A percentile compares a stretch with the other conserved stretches of the same genome.
These are phyloP conservation scores for Columba janthina DNA, from an alignment of 2,113 vertebrate species.

Conservation along the genomic window DNA sequence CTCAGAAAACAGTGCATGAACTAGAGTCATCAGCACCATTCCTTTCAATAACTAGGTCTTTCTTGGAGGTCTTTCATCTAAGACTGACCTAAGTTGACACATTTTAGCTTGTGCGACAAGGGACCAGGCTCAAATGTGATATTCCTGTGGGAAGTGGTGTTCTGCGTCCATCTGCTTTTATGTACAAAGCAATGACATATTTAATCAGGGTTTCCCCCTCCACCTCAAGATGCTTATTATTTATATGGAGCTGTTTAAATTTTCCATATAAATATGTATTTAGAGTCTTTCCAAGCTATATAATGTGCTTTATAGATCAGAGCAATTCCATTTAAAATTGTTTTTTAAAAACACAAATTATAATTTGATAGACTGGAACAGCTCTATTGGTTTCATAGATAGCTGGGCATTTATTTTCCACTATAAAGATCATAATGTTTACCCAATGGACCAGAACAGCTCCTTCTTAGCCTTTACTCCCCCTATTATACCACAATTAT, in stretches of 20 bases:
- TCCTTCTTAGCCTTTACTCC: conserved; percentile 65
- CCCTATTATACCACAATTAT: conserved; percentile 55
- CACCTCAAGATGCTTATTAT: not conserved
- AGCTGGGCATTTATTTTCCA: conserved; percentile 59
- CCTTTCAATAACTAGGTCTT: not conserved
- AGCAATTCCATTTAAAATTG: conserved; percentile 19
- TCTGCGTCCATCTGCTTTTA: not conserved
- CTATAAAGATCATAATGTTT: conserved; percentile 62
- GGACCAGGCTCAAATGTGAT: not conserved
- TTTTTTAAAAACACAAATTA: conserved; percentile 46
- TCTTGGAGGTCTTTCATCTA: not conserved
- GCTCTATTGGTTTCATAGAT: conserved; percentile 56
- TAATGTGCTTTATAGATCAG: conserved; percentile 42
- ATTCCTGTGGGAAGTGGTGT: not conserved
- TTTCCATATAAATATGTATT: conserved; percentile 45
- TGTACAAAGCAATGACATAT: not conserved
- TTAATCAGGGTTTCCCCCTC: not conserved
- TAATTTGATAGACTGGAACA: conserved; percentile 55
- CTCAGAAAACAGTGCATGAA: not conserved
- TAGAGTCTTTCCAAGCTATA: not conserved
- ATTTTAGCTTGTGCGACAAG: not conserved
- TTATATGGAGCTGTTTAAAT: not conserved
- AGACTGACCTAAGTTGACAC: not conserved
- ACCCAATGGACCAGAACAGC: conserved; percentile 61
- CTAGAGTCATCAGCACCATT: not conserved